phyloP scores from a whole-genome alignment of 2,113 vertebrate species.

The Archilochus colubris region DNA sequence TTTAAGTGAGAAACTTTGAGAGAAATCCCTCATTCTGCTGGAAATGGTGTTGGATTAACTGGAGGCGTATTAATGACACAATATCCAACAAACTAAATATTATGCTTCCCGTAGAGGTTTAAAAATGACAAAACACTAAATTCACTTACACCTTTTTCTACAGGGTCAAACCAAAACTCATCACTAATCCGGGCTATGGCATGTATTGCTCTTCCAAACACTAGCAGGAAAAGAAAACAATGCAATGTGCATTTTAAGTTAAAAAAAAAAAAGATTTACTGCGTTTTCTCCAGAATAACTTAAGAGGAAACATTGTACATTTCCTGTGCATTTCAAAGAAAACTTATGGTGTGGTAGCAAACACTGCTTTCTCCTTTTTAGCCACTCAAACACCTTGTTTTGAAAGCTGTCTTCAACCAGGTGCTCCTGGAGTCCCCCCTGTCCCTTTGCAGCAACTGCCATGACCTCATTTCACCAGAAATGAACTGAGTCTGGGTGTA shows the following conservation, averaged over 20 bases:
- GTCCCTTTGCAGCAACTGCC: neutral
- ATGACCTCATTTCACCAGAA: neutral
- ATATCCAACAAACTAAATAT: neutral
- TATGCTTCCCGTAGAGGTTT: neutral
- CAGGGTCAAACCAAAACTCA: constrained; percentile 90
- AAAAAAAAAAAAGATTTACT: neutral
- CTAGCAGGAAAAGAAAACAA: constrained; percentile 70
- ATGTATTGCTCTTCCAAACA: constrained; percentile 89
- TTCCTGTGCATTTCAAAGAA: neutral
- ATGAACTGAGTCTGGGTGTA: neutral
- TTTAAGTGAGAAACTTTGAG: neutral
- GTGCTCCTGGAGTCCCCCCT: accelerated
- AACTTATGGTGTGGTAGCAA: neutral
- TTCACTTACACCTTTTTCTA: constrained; percentile 87
- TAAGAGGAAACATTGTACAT: neutral
- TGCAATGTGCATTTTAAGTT: neutral
- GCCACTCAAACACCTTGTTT: neutral
- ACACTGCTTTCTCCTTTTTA: neutral
- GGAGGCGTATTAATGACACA: neutral
- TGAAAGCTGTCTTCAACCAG: accelerated
- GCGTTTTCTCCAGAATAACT: neutral
- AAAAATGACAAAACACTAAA: neutral
- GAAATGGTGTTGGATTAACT: constrained; percentile 36
- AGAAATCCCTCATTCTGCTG: constrained; percentile 35
- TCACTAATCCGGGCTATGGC: constrained; percentile 88